Evolutionary conservation across 2,113 vertebrate species (phyloP), one percentile per base, ranked within the genome.

Genomic region (Melanerpes formicivorus): DNA sequence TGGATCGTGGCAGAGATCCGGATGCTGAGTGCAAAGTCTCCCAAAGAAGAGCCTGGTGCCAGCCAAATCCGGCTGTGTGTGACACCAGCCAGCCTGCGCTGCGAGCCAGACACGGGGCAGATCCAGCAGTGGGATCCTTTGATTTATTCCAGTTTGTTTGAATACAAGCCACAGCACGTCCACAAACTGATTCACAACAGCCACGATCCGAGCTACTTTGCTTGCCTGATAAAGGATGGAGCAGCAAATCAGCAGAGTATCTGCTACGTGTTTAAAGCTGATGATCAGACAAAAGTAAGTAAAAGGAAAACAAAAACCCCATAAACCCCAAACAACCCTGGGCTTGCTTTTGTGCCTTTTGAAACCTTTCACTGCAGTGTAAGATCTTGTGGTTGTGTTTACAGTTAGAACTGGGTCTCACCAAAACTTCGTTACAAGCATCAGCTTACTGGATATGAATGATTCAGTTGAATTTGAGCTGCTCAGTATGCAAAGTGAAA

Each of bases 141-240:
- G 82, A 98, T 98, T 86, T 98, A 97, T 82, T 97, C 97, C 1
- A 96, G 97, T 95, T 94, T 99, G 91, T 99, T 99, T 80, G 98
- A 99, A 65, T 98, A 98, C 93, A 98, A 97, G 81, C 98, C 99
- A 3, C 99, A 99, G 90, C 97, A 95, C 2, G 96, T 99, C 77
- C 98, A 98, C 94, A 99, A 99, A 85, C 97, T 99, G 72, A 98
- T 99, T 78, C 98, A 99, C 97, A 99, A 99, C 96, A 99, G 99
- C 88, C 98, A 98, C 0, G 99, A 99, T 73, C 98, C 99, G 1
- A 98, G 97, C 80, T 99, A 98, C 96, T 99, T 99, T 34, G 98
- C 98, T 30, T 99, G 98, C 90, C 97, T 99, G 94, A 97, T 99
- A 95, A 98, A 97, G 93, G 98, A 98, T 27, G 80, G 89, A 29